Evolutionary conservation across 2,113 vertebrate genomes (phyloP).

Genomic region (Neodontobutis hainanensis): DNA sequence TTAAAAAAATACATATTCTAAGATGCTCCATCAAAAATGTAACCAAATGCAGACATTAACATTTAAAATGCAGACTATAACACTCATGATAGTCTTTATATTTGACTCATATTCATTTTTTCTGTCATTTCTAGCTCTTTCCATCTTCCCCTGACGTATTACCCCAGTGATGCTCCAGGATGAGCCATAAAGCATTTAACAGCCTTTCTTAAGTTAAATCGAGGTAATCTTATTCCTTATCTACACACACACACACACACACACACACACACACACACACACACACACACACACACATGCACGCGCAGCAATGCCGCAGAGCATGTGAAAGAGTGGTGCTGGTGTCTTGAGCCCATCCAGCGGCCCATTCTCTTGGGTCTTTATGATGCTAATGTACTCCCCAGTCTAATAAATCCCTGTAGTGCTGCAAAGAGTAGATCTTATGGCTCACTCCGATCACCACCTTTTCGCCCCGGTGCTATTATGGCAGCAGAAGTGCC

Average conservation of each 20-base stretch:
- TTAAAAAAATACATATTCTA: no score
- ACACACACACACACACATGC: background rate
- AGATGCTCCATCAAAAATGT: no score
- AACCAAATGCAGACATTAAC: no score
- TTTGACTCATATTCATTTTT: conserved; percentile 21
- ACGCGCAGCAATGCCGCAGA: conserved; percentile 30
- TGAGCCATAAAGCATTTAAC: conserved; percentile 78
- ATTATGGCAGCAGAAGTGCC: conserved; percentile 70
- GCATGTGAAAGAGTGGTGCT: conserved; percentile 66
- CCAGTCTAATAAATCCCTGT: conserved; percentile 83
- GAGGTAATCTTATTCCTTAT: conserved; percentile 73
- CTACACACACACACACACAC: conserved; percentile 23
- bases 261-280: conserved; percentile 25
- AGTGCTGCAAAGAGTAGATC: conserved; percentile 79
- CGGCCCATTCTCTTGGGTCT: conserved; percentile 76
- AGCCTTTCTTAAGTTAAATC: conserved; percentile 75
- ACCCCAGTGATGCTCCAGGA: conserved; percentile 46
- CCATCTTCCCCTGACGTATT: conserved; percentile 62
- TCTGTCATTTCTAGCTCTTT: conserved; percentile 22
- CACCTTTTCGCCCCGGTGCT: conserved; percentile 59
- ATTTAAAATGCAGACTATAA: no score
- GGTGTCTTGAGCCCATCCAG: conserved; percentile 68
- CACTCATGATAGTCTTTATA: background rate
- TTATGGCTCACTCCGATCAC: conserved; percentile 75
- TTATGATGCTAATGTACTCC: conserved; percentile 85